Percentiles rank a stretch among this genome's conserved stretches.
Conservation (phyloP, 2,113 vertebrate genomes). For the Cinclus mexicanus region DNA sequence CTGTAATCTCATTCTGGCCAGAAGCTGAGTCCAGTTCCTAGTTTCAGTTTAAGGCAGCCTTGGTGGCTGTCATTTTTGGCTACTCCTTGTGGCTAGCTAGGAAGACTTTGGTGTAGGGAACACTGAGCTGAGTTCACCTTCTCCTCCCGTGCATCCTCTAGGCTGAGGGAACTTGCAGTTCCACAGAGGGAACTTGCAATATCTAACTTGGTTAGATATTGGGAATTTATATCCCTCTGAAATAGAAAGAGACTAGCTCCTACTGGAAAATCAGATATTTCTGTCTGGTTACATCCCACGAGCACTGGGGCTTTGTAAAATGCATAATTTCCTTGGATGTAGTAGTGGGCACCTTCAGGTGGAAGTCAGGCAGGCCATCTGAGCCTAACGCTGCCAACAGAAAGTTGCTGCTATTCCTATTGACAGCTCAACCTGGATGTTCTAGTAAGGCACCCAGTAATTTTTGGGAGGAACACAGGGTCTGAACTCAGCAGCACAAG, state of each 20-base stretch:
- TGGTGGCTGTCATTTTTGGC: background rate
- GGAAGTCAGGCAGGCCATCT: background rate
- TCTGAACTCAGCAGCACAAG: background rate
- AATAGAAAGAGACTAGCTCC: background rate
- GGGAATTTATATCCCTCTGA: background rate
- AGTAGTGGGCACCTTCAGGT: background rate
- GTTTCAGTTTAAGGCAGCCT: background rate
- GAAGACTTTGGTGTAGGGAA: background rate
- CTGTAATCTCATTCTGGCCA: background rate
- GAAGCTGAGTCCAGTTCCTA: background rate
- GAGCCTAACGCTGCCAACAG: background rate
- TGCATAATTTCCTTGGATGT: fast-evolving
- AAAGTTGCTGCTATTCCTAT: background rate
- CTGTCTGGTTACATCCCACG: background rate
- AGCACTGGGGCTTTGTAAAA: background rate
- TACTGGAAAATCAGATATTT: background rate
- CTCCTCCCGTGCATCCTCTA: background rate
- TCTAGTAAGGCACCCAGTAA: background rate
- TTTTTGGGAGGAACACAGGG: background rate
- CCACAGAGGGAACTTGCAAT: background rate
- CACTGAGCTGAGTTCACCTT: background rate
- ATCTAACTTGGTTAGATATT: background rate
- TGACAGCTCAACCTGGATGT: background rate
- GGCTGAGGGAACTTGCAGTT: background rate
- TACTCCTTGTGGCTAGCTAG: background rate